A percentile compares a stretch with the other conserved stretches of the same genome.
These are phyloP conservation scores for Alviniconcha strummeri DNA, from an alignment of 2,888 invertebrate species.

Conservation along the genomic window DNA sequence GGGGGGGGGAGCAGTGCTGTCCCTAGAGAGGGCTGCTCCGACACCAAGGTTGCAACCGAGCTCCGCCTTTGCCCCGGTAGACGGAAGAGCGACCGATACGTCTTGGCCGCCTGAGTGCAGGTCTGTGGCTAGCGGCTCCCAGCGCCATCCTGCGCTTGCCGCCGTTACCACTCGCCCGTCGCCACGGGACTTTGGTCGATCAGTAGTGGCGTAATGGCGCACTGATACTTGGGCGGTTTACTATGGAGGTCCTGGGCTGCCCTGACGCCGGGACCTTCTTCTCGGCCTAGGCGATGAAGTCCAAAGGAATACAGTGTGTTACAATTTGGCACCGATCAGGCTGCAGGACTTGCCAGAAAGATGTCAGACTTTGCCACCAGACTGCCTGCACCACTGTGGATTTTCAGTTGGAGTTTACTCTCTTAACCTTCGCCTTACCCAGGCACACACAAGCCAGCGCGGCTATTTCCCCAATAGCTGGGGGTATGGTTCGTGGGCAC, in stretches of 20 bases:
- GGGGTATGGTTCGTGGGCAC: not conserved
- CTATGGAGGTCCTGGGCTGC: too few relatives aligned
- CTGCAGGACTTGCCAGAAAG: too few relatives aligned
- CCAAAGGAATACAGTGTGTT: too few relatives aligned
- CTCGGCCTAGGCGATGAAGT: too few relatives aligned
- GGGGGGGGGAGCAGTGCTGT: not conserved
- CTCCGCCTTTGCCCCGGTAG: not conserved
- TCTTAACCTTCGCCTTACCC: not conserved
- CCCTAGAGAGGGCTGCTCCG: not conserved
- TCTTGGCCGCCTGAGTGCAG: constrained; percentile 4
- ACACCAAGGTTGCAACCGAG: not conserved
- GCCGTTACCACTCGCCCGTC: constrained; percentile 3
- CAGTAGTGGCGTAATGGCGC: too few relatives aligned
- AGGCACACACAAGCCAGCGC: not conserved
- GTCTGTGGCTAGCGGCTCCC: constrained; percentile 4
- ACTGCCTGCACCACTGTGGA: too few relatives aligned
- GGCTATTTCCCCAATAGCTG: not conserved
- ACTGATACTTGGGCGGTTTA: too few relatives aligned
- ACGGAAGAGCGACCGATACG: not conserved
- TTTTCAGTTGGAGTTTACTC: too few relatives aligned
- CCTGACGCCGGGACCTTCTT: too few relatives aligned
- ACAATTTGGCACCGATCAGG: too few relatives aligned
- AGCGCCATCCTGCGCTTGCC: not conserved
- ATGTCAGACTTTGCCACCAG: too few relatives aligned
- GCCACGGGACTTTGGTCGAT: not conserved